Evolutionary conservation across 1,140 invertebrate species (phyloP).

Genomic region (Pseudomyrmex cubaensis): DNA sequence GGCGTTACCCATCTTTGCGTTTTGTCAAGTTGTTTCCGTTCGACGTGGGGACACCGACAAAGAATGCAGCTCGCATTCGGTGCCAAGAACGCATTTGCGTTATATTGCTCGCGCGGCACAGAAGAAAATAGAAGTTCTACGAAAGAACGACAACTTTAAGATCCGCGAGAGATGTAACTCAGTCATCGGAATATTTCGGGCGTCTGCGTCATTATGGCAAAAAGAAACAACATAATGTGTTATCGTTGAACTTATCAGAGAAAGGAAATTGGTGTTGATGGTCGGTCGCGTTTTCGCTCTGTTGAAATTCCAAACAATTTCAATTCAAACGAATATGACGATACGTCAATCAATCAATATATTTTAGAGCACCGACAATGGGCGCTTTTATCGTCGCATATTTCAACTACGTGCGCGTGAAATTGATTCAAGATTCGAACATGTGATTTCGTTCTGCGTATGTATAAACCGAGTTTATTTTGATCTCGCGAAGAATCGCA

Average conservation of each 20-base stretch:
- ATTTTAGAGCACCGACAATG: slow-evolving; percentile 24
- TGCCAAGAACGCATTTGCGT: slow-evolving; percentile 72
- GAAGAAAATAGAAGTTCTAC: slow-evolving; percentile 72
- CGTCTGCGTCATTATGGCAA: slow-evolving; percentile 8
- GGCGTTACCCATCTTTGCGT: slow-evolving; percentile 47
- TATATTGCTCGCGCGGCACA: slow-evolving; percentile 21
- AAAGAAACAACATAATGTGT: slow-evolving; percentile 21
- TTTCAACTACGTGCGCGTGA: not conserved
- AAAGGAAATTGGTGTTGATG: not conserved
- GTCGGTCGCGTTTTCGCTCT: not conserved
- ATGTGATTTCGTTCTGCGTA: slow-evolving; percentile 24
- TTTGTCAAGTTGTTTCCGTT: slow-evolving; percentile 41
- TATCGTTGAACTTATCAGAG: slow-evolving; percentile 7
- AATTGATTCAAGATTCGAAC: slow-evolving; percentile 32
- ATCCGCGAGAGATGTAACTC: slow-evolving; percentile 40
- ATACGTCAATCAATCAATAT: slow-evolving; percentile 15
- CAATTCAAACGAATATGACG: not conserved
- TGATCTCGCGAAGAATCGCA: slow-evolving; percentile 40
- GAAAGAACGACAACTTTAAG: slow-evolving; percentile 66
- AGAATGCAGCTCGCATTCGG: slow-evolving; percentile 55
- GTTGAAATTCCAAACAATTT: not conserved
- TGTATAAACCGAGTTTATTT: slow-evolving; percentile 55
- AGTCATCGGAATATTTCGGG: slow-evolving; percentile 58
- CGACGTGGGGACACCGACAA: slow-evolving; percentile 37
- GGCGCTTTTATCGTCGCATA: slow-evolving; percentile 5